Conservation (phyloP, 2,888 invertebrate species). For the Belgica antarctica region DNA sequence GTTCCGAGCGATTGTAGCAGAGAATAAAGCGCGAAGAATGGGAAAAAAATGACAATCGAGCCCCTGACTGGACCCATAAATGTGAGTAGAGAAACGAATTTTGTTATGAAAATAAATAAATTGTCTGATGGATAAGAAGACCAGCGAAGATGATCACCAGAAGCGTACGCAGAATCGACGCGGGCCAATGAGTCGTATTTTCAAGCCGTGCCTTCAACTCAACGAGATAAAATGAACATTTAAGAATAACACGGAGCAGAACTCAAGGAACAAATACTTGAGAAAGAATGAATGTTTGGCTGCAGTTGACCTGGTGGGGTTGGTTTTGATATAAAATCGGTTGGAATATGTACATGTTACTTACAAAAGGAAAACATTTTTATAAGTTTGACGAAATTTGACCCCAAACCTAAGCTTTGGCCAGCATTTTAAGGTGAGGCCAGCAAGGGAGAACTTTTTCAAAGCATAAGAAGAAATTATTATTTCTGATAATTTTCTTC, state of each 20-base stretch:
- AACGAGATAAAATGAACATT: constrained; percentile 36
- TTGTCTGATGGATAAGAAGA: constrained; percentile 32
- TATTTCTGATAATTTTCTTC: constrained; percentile 42
- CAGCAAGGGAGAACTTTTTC: background rate
- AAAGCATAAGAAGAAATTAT: constrained; percentile 21
- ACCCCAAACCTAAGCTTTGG: too few relatives aligned
- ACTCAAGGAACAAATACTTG: constrained; percentile 40
- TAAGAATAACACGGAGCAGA: constrained; percentile 32
- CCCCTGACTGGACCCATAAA: constrained; percentile 21
- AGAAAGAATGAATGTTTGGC: constrained; percentile 43
- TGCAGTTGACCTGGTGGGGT: too few relatives aligned
- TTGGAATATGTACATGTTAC: too few relatives aligned
- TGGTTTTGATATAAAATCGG: too few relatives aligned
- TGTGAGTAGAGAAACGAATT: background rate
- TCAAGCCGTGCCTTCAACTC: background rate
- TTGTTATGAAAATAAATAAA: constrained; percentile 38
- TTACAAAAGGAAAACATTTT: too few relatives aligned
- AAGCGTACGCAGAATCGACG: background rate
- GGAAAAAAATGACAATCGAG: constrained; percentile 26
- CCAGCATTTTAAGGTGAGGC: constrained; percentile 44
- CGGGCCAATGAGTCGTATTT: background rate
- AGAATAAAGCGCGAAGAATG: constrained; percentile 18
- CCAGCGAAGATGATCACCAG: constrained; percentile 33
- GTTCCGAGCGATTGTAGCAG: background rate
- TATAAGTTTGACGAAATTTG: too few relatives aligned